Conservation (phyloP, 2,888 invertebrate genomes). For the Carpatolechia fugitivella region DNA sequence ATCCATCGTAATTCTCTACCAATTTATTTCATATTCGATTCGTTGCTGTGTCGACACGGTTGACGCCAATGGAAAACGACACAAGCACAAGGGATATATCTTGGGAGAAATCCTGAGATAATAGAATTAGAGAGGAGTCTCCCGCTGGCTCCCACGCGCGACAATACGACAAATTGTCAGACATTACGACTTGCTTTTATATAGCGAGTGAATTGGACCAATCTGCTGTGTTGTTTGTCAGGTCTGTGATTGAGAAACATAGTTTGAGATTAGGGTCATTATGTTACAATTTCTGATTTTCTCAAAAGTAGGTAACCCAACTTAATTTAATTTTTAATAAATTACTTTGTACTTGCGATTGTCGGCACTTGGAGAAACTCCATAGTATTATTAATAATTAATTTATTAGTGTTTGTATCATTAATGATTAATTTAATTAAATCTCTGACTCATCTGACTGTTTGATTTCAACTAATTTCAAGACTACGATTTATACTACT, state of each 20-base stretch:
- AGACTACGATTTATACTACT: no score
- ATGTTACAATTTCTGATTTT: not conserved
- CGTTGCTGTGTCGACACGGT: slow-evolving; percentile 26
- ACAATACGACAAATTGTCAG: slow-evolving; percentile 18
- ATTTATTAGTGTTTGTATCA: no score
- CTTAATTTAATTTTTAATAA: no score
- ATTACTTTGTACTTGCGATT: no score
- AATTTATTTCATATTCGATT: no score
- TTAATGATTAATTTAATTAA: no score
- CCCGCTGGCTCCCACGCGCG: slow-evolving; percentile 14
- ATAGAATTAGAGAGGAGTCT: slow-evolving; percentile 18
- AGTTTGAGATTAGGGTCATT: not conserved
- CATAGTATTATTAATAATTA: no score
- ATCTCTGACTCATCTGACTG: no score
- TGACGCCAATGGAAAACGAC: slow-evolving; percentile 29
- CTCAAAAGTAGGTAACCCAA: no score
- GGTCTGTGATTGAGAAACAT: not conserved
- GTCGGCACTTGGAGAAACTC: no score
- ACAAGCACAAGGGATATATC: slow-evolving; percentile 17
- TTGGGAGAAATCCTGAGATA: slow-evolving; percentile 15
- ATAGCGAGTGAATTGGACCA: slow-evolving; percentile 9
- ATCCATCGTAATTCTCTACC: no score
- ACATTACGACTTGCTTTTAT: slow-evolving; percentile 9
- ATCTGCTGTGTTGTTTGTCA: not conserved
- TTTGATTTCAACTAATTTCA: no score